Base-by-base conservation (phyloP, 2,888 invertebrate genomes). In the Gibbula magus region DNA sequence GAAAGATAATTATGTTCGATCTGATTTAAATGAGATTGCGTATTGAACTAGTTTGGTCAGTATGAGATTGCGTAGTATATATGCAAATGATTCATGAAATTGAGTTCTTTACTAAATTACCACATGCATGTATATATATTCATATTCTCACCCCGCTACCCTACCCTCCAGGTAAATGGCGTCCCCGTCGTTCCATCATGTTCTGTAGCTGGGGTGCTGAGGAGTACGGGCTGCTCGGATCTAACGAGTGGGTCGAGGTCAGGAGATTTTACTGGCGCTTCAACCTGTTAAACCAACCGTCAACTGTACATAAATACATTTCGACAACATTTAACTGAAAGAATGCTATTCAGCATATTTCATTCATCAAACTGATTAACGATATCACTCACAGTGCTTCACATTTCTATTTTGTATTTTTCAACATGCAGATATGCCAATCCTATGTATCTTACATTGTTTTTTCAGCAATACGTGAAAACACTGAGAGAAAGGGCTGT, bases 151-250 rank as follows among this genome's bases (percentile, higher is more conserved):
- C 45, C 13, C 35, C 13, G 61, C 61, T 16, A 16, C 20, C 54
- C 22, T 53, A 39, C 56, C 18, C 81, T 81, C 29, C 80, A 89
- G 93, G 93, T 1, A 80, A 74, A 70, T 94, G 94, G 94, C 86
- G 91, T 52, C 94, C 94, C 7, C 88, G 93, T 13, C 85, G 94
- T 66, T 92, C 93, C 2, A 89, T 94, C 54, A 88, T 94, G 78
- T 94, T 94, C 85, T 92, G 93, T 85, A 92, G 93, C 45, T 94
- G 94, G 94, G 94, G 93, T 75, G 94, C 93, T 0, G 94, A 94
- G 85, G 94, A 94, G 82, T 93, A 92, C 80, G 93, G 93, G 4
- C 86, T 94, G 18, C 89, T 94, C 54, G 94, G 94, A 2, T 94
- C 94, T 4, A 93, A 92, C 0, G 94, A 94, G 86, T 94, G 93